A percentile compares a stretch with the other conserved stretches of the same genome.
Conservation (phyloP, 2,113 vertebrate species). For the Periophthalmus modestus region DNA sequence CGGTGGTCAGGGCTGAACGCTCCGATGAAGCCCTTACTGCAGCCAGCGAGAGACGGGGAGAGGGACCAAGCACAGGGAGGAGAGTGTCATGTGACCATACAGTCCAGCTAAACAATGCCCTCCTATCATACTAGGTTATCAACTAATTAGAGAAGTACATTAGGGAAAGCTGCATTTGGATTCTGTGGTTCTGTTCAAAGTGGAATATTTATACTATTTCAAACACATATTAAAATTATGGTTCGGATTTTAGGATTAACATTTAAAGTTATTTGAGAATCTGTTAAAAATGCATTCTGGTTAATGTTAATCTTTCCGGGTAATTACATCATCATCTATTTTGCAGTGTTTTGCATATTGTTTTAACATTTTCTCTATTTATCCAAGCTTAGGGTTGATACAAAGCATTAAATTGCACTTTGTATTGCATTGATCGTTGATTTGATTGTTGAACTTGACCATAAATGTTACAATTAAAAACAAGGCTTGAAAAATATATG, state of each 20-base stretch:
- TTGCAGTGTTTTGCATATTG: neutral
- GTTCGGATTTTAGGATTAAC: neutral
- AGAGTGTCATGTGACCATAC: slow-evolving; percentile 38
- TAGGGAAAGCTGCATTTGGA: neutral
- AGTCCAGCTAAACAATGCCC: slow-evolving; percentile 46
- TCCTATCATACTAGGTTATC: slow-evolving; percentile 7
- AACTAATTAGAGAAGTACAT: neutral
- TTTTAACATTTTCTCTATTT: neutral
- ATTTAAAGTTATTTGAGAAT: neutral
- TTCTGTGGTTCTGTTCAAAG: neutral
- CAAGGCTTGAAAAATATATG: neutral
- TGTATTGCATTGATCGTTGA: neutral
- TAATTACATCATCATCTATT: neutral
- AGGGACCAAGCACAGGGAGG: slow-evolving; percentile 15
- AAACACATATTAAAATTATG: neutral
- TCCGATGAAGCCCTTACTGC: slow-evolving; percentile 64
- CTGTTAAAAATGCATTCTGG: neutral
- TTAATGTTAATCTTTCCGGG: neutral
- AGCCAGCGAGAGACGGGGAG: slow-evolving; percentile 63
- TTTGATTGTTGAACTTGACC: neutral
- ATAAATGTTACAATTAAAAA: slow-evolving; percentile 1
- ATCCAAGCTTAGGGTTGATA: neutral
- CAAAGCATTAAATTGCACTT: neutral
- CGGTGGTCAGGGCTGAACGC: slow-evolving; percentile 71
- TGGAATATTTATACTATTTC: neutral